These are phyloP conservation scores for Prunella strophiata DNA, from an alignment of 2,797 vertebrate species.

Conservation along the genomic window DNA sequence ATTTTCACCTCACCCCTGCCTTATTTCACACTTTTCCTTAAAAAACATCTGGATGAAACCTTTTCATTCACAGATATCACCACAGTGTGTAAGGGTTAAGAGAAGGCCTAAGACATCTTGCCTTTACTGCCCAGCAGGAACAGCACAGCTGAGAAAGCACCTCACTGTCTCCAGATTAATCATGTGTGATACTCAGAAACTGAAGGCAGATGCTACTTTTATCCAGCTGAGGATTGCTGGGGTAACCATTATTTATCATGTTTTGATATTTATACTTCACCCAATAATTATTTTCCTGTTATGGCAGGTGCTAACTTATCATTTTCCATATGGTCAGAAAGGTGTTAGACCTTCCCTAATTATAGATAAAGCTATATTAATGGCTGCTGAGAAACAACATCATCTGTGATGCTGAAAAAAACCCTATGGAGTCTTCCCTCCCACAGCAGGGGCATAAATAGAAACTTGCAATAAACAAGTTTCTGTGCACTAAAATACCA, in stretches of 20 bases:
- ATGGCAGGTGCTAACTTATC: slow-evolving; percentile 42
- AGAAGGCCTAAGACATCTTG: not conserved
- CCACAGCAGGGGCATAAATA: not conserved
- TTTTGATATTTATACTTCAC: slow-evolving; percentile 35
- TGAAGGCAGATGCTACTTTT: slow-evolving; percentile 43
- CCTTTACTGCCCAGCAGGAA: not conserved
- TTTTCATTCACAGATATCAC: not conserved
- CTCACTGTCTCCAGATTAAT: not conserved
- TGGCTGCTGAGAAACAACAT: slow-evolving; percentile 20
- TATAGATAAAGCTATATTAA: slow-evolving; percentile 54
- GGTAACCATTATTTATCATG: slow-evolving; percentile 45
- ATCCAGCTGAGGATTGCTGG: slow-evolving; percentile 30
- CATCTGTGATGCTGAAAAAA: slow-evolving; percentile 22
- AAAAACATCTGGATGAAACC: not conserved
- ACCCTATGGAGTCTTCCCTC: not conserved
- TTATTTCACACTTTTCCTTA: not conserved
- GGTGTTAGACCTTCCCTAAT: slow-evolving; percentile 33
- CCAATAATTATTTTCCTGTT: slow-evolving; percentile 20
- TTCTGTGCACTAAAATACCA: not conserved
- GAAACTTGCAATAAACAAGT: not conserved
- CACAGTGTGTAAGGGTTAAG: not conserved
- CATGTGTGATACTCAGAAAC: slow-evolving; percentile 5
- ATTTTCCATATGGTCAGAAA: slow-evolving; percentile 55
- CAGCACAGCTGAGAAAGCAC: not conserved
- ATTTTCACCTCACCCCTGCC: not conserved